Conservation (phyloP, 2,888 invertebrate species). For the Xylota segnis region DNA sequence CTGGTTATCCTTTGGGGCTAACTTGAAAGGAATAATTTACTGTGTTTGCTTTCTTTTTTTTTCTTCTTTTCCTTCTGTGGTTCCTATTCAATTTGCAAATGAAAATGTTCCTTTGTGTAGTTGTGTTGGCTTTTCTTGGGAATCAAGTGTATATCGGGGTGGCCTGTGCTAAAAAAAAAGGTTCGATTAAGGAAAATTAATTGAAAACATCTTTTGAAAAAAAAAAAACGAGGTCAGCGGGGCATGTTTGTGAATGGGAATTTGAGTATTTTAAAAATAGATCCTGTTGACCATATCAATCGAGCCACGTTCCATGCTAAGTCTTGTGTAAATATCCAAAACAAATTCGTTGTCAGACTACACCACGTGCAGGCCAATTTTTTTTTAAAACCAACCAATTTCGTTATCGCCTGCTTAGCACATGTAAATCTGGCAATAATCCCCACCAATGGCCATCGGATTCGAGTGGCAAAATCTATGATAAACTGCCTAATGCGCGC, state of each 20-base stretch:
- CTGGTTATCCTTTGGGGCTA: constrained; percentile 12
- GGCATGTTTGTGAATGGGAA: background rate
- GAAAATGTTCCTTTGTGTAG: constrained; percentile 40
- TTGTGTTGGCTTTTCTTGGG: background rate
- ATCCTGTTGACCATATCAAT: background rate
- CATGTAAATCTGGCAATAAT: constrained; percentile 6
- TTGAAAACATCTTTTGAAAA: constrained; percentile 5
- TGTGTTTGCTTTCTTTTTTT: background rate
- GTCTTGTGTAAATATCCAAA: background rate
- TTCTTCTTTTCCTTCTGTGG: background rate
- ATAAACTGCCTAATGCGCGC: background rate
- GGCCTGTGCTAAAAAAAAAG: constrained; percentile 2
- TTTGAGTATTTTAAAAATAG: background rate
- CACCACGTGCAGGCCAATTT: constrained; percentile 1
- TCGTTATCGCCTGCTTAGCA: constrained; percentile 21
- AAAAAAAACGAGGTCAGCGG: constrained; percentile 27
- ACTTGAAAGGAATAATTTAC: constrained; percentile 34
- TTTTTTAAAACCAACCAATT: constrained; percentile 41
- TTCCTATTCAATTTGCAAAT: constrained; percentile 42
- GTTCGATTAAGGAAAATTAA: constrained; percentile 22
- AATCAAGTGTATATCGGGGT: background rate
- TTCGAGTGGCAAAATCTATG: background rate
- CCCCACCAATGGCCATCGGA: background rate
- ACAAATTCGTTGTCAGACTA: background rate
- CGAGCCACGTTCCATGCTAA: background rate